Base-by-base conservation (phyloP, 2,113 vertebrate species). In the Trichomycterus rosablanca region DNA sequence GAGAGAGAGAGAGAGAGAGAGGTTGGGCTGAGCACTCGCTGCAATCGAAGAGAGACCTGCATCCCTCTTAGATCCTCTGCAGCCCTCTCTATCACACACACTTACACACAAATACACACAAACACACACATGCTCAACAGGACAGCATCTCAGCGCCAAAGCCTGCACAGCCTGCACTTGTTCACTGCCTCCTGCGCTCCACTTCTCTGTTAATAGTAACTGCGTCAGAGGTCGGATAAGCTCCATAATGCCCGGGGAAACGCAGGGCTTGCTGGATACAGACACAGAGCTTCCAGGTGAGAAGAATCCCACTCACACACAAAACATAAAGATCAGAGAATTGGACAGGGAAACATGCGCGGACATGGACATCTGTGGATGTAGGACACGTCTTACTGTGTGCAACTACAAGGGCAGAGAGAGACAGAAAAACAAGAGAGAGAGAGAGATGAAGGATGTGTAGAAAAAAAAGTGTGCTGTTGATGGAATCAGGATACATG, bases 271-370 rank as follows among this genome's bases (percentile, higher is more conserved):
- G 64, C 75, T 77, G 16, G 83, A 83, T 72, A 74, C 84, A 49
- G 80, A 85, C 39, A 75, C 78, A 20, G 81, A 81, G 52, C 80
- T 87, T 81, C 75, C 87, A 87, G 88, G 87, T 89, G 84, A 74
- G 87, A 35, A 3, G 34, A 4, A 1, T 11, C 34, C 34, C 34
- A 35, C 14, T 35, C 10, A 35, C 7, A 44, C 11, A 14, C 4
- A 48, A 12, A 39, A 67, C 52, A 66, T 16, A 15, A 35, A 19
- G 18, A 2, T 10, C 16, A 2, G 19, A 40, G 34, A 35, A 9
- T 24, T 1, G 7, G 20, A 9, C 8, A 52, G 4, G 49, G 35
- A 14, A 7, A 18, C 51, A 22, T 12, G 14, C 34, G 9, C 14
- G 1, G 14, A 10, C 9, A 11, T 11, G 34, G 3, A 2, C 9